Evolutionary conservation across 2,113 vertebrate species (phyloP).

Genomic region (Vimba vimba): DNA sequence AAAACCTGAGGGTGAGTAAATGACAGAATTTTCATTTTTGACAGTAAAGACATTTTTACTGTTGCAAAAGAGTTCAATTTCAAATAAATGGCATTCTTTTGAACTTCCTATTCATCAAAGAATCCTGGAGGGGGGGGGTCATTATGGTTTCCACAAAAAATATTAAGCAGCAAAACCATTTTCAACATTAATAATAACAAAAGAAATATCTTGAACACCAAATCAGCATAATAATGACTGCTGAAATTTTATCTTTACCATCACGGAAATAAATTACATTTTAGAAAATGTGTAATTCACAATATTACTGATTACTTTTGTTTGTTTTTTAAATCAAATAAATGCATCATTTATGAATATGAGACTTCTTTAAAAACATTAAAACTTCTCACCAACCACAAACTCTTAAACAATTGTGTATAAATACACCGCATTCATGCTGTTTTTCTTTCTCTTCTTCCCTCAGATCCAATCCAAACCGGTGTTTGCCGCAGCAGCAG

Average conservation of each 20-base stretch:
- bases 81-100: neutral
- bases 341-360: neutral
- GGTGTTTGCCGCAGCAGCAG: slow-evolving; percentile 60
- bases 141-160: neutral
- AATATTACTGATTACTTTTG: neutral
- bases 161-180: neutral
- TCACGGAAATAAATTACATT: neutral
- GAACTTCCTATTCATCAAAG: neutral
- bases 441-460: neutral
- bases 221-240: neutral
- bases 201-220: neutral
- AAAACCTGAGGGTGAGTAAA: neutral
- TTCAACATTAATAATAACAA: neutral
- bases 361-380: neutral
- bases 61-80: neutral
- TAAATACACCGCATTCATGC: neutral
- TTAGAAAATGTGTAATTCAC: neutral
- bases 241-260: neutral
- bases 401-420: neutral
- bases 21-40: no score
- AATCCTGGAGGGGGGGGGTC: neutral
- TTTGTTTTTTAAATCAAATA: neutral
- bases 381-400: neutral
- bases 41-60: neutral
- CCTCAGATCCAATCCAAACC: slow-evolving; percentile 78